Percentiles rank a stretch among this genome's conserved stretches.
These are phyloP conservation scores for Ardeotis arabs DNA, from an alignment of 2,113 vertebrate species.

Conservation along the genomic window DNA sequence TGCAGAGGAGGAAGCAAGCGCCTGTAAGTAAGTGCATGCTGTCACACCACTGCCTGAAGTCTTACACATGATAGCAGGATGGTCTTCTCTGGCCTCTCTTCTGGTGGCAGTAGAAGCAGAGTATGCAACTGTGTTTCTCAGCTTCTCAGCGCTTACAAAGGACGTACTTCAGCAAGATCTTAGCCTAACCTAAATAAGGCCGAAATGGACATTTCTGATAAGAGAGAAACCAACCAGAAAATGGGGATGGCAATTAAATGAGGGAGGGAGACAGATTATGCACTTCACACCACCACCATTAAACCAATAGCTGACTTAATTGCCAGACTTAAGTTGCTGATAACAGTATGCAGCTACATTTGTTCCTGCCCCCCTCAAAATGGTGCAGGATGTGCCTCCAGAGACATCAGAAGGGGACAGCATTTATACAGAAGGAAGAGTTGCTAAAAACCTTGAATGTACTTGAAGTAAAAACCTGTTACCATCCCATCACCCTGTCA, in stretches of 20 bases:
- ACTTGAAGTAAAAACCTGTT: neutral
- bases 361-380: neutral
- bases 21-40: neutral
- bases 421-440: neutral
- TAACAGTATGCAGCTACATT: neutral
- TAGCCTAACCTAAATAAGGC: neutral
- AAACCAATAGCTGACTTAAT: neutral
- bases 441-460: neutral
- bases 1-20: neutral
- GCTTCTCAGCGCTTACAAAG: neutral
- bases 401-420: neutral
- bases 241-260: neutral
- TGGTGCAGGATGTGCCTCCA: neutral
- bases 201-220: neutral
- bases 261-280: neutral
- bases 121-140: neutral
- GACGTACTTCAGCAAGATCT: neutral
- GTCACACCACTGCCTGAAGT: neutral
- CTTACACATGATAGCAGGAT: neutral
- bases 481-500: neutral
- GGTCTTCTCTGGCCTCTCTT: neutral
- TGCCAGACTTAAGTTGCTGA: neutral
- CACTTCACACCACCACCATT: neutral
- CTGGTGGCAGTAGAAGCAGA: neutral
- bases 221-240: neutral